phyloP scores from a whole-genome alignment of 1,140 invertebrate genomes.

The Palaemon carinicauda region DNA sequence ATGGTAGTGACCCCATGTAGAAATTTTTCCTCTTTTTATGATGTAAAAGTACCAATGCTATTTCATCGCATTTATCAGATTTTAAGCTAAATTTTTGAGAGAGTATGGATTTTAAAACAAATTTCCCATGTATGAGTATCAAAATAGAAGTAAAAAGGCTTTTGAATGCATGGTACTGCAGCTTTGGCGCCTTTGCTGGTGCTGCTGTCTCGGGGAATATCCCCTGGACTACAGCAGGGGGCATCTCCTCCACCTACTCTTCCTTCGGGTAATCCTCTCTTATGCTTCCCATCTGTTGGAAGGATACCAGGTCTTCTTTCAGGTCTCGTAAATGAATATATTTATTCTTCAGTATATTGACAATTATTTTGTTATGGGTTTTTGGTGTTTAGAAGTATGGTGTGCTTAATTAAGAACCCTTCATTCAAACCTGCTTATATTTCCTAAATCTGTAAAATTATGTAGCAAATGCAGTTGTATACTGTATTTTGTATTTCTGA shows the following conservation, averaged over 20 bases:
- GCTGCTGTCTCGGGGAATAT: slow-evolving; percentile 22
- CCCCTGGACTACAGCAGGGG: slow-evolving; percentile 24
- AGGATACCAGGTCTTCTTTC: slow-evolving; percentile 26
- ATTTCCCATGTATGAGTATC: no score
- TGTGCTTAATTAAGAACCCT: no score
- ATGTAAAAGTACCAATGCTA: no score
- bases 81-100: no score
- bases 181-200: slow-evolving; percentile 32
- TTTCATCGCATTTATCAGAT: no score
- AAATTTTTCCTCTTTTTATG: no score
- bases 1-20: no score
- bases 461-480: no score
- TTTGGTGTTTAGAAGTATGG: neutral
- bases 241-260: slow-evolving; percentile 3
- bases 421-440: no score
- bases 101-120: no score
- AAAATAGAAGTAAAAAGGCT: neutral
- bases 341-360: neutral
- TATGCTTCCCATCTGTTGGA: slow-evolving; percentile 11
- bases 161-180: slow-evolving; percentile 9
- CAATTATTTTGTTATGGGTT: neutral
- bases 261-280: slow-evolving; percentile 29
- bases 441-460: no score
- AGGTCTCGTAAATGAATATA: slow-evolving; percentile 12
- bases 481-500: no score